Conservation (phyloP, 2,888 invertebrate genomes). For the Drosophila mimetica region DNA sequence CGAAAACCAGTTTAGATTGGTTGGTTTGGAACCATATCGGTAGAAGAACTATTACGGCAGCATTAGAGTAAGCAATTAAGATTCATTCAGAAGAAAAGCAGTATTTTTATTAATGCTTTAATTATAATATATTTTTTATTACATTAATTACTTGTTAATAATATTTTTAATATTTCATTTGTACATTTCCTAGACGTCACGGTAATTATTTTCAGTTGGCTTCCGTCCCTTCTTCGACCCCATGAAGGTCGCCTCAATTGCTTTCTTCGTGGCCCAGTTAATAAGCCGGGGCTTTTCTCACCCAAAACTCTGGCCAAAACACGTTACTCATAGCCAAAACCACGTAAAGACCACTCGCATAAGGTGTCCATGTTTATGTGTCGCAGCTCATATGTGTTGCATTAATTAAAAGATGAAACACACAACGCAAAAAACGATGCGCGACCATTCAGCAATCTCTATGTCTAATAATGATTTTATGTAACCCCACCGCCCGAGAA, state of each 20-base stretch:
- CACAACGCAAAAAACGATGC: conserved; percentile 25
- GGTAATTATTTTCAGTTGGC: background rate
- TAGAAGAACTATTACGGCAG: conserved; percentile 60
- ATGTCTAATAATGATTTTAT: conserved; percentile 71
- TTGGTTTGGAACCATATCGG: conserved; percentile 35
- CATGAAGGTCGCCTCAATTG: conserved; percentile 62
- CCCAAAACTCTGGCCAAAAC: conserved; percentile 4
- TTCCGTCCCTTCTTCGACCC: conserved; percentile 7
- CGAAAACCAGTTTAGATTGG: conserved; percentile 47
- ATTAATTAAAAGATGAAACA: conserved; percentile 75
- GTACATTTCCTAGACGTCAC: background rate
- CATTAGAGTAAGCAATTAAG: conserved; percentile 19
- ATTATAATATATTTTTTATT: background rate
- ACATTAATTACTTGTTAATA: background rate
- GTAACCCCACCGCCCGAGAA: conserved; percentile 64
- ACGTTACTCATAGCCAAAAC: conserved; percentile 56
- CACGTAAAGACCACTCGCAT: conserved; percentile 13
- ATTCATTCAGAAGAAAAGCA: background rate
- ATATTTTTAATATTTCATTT: background rate
- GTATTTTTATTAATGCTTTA: too few relatives aligned
- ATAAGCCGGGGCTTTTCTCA: conserved; percentile 44
- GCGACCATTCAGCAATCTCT: conserved; percentile 55
- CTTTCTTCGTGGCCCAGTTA: conserved; percentile 65
- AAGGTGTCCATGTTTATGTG: conserved; percentile 22
- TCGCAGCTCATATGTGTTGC: conserved; percentile 50